Conservation (phyloP, 2,888 invertebrate genomes). For the Cheilosia urbana region DNA sequence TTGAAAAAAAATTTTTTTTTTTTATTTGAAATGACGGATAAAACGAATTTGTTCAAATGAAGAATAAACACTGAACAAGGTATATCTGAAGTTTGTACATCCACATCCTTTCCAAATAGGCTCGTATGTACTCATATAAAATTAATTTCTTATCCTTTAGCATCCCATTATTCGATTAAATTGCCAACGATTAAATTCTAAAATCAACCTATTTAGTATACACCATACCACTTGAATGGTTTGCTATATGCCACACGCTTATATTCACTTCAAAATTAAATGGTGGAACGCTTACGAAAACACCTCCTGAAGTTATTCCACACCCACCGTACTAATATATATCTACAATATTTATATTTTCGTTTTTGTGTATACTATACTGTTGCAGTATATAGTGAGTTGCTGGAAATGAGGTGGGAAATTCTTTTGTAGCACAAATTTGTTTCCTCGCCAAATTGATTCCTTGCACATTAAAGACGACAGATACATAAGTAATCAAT, state of each 20-base stretch:
- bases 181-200: conserved; percentile 48
- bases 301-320: conserved; percentile 25
- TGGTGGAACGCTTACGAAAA: conserved; percentile 27
- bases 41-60: background rate
- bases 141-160: conserved; percentile 41
- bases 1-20: conserved; percentile 21
- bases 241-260: conserved; percentile 26
- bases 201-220: conserved; percentile 52
- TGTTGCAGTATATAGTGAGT: background rate
- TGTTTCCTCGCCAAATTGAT: conserved; percentile 41
- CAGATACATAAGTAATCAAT: conserved; percentile 32
- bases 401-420: conserved; percentile 35
- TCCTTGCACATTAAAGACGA: conserved; percentile 39
- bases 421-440: conserved; percentile 45
- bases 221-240: conserved; percentile 44
- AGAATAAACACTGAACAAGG: background rate
- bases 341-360: conserved; percentile 5
- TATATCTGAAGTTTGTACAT: background rate
- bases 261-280: conserved; percentile 27
- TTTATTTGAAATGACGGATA: conserved; percentile 22
- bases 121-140: conserved; percentile 24
- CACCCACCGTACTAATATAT: conserved; percentile 1
- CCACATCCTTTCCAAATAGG: background rate
- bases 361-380: conserved; percentile 18
- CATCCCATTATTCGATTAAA: conserved; percentile 40